phyloP scores from a whole-genome alignment of 2,113 vertebrate species.

The Turdus rufiventris region DNA sequence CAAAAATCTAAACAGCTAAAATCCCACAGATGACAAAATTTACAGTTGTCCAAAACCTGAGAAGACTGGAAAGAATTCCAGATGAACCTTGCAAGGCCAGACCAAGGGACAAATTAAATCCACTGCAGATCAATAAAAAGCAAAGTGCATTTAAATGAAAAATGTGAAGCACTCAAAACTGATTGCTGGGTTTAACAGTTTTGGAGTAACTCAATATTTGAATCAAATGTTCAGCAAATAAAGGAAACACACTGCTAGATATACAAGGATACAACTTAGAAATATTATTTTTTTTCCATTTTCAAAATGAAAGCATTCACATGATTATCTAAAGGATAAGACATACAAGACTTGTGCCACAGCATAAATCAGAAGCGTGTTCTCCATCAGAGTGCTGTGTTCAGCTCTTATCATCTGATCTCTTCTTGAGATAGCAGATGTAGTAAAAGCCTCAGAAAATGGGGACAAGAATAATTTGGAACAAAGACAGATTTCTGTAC shows the following conservation, averaged over 20 bases:
- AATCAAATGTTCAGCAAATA: background rate
- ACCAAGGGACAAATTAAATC: conserved; percentile 36
- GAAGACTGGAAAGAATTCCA: background rate
- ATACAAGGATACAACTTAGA: background rate
- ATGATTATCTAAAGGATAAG: conserved; percentile 36
- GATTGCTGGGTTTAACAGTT: background rate
- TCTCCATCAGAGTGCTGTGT: conserved; percentile 8
- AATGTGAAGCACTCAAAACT: background rate
- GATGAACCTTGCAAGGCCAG: background rate
- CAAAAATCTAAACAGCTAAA: background rate
- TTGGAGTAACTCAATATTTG: conserved; percentile 8
- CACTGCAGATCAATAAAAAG: conserved; percentile 27
- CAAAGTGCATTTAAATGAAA: conserved; percentile 35
- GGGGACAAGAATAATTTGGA: conserved; percentile 10
- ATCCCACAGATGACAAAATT: background rate
- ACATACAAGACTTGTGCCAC: background rate
- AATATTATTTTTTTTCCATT: background rate
- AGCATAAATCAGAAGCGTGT: background rate
- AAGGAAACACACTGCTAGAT: background rate
- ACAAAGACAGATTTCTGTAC: conserved; percentile 7
- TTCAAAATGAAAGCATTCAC: background rate
- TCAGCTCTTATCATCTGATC: conserved; percentile 40
- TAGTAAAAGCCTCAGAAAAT: conserved; percentile 32
- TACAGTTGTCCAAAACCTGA: background rate
- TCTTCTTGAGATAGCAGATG: conserved; percentile 17